A percentile compares a stretch with the other conserved stretches of the same genome.
phyloP scores from a whole-genome alignment of 1,140 invertebrate species.

The Phocides pigmalion region DNA sequence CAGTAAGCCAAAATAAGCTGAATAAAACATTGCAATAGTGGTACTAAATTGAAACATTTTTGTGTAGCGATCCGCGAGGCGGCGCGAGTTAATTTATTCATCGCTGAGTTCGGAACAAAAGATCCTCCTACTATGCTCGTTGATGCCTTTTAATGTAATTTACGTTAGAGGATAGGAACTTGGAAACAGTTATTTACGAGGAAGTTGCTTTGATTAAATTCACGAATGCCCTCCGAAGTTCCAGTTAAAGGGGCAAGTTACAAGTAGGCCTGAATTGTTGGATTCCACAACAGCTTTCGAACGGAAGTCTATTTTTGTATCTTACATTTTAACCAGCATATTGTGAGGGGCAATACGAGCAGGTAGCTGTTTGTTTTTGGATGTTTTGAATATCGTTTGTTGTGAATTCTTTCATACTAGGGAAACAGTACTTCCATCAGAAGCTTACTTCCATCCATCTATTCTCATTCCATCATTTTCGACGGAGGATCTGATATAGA shows the following conservation, averaged over 20 bases:
- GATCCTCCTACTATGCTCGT: slow-evolving; percentile 28
- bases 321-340: too few relatives aligned
- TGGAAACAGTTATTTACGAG: slow-evolving; percentile 41
- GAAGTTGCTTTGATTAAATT: slow-evolving; percentile 57
- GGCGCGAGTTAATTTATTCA: slow-evolving; percentile 31
- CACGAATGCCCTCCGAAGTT: slow-evolving; percentile 40
- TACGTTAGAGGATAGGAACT: slow-evolving; percentile 43
- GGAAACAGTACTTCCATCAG: too few relatives aligned
- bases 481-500: too few relatives aligned
- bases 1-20: background rate
- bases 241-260: slow-evolving; percentile 45
- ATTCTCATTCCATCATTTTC: too few relatives aligned
- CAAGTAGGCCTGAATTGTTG: slow-evolving; percentile 30
- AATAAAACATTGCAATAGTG: background rate
- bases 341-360: too few relatives aligned
- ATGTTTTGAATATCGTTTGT: too few relatives aligned
- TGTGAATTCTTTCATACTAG: too few relatives aligned
- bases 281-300: background rate
- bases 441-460: too few relatives aligned
- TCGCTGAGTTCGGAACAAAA: slow-evolving; percentile 29
- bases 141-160: slow-evolving; percentile 39
- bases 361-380: too few relatives aligned
- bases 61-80: slow-evolving; percentile 23
- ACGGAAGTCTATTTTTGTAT: too few relatives aligned
- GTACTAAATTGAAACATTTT: slow-evolving; percentile 25